Evolutionary conservation across 2,113 vertebrate species (phyloP), one percentile per base, ranked within the genome.

Genomic region (Hydropotes inermis): DNA sequence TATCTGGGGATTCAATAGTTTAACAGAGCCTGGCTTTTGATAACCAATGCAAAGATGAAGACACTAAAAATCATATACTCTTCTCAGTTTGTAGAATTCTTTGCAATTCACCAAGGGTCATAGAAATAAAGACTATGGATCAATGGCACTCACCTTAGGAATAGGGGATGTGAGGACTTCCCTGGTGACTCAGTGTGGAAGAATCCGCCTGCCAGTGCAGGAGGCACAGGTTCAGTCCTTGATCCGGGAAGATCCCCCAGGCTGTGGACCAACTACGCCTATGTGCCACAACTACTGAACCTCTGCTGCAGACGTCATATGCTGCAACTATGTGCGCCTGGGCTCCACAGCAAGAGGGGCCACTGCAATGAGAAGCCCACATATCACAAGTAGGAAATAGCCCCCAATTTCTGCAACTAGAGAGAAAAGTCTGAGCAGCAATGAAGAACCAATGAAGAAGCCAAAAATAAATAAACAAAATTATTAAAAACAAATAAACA

Each of bases 41-140:
- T 43, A 67, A 89, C 60, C 85, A 9, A 84, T 82, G 5, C 28
- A 88, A 92, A 96, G 43, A 97, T 84, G 57, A 94, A 87, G 84
- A 57, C 19, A 6, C 21, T 85, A 47, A 92, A 60, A 92, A 60
- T 82, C 86, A 67, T 92, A 60, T 47, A 78, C 33, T 39, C 52
- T 30, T 87, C 81, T 93, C 36, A 36, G 36, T 47, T 83, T 87
- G 19, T 60, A 39, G 55, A 70, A 16, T 67, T 58, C 33, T 97
- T 79, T 74, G 15, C 43, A 52, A 47, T n/a, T 89, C 39, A 74
- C 50, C 47, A 93, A 87, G 8, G 33, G 11, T 89, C 36, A 86
- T 45, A 16, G 54, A 96, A 94, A 70, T 82, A 64, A 92, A 78
- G 16, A 70, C 9, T 52, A 11, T 50, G 61, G 36, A 88, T 60